Evolutionary conservation across 2,888 invertebrate species (phyloP).

Genomic region (Altica lythri): DNA sequence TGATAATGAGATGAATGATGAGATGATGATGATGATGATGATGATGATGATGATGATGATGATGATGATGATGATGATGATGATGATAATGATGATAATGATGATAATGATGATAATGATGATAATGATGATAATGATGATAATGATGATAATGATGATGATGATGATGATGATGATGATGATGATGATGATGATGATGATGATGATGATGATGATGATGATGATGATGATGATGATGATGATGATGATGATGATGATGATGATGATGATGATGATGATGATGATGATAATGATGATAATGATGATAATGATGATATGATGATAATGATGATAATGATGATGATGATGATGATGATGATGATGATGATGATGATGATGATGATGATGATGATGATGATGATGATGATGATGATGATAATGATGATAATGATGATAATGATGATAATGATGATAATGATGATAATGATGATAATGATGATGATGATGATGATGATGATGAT

Average conservation of each 20-base stretch:
- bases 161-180: conserved; percentile 2
- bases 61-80: conserved; percentile 2
- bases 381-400: conserved; percentile 2
- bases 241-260: conserved; percentile 4
- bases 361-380: not conserved
- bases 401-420: conserved; percentile 3
- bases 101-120: conserved; percentile 2
- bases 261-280: conserved; percentile 3
- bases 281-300: conserved; percentile 2
- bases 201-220: conserved; percentile 3
- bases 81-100: conserved; percentile 2
- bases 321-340: conserved; percentile 2
- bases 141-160: conserved; percentile 1
- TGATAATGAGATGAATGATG: not conserved
- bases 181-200: conserved; percentile 3
- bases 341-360: conserved; percentile 2
- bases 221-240: conserved; percentile 2
- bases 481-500: too few species aligned
- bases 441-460: too few species aligned
- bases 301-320: conserved; percentile 2
- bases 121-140: conserved; percentile 1
- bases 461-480: too few species aligned
- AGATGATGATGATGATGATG: not conserved
- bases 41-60: conserved; percentile 4
- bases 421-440: conserved; percentile 1